phyloP scores from a whole-genome alignment of 2,888 invertebrate genomes.

The Apamea epomidion region DNA sequence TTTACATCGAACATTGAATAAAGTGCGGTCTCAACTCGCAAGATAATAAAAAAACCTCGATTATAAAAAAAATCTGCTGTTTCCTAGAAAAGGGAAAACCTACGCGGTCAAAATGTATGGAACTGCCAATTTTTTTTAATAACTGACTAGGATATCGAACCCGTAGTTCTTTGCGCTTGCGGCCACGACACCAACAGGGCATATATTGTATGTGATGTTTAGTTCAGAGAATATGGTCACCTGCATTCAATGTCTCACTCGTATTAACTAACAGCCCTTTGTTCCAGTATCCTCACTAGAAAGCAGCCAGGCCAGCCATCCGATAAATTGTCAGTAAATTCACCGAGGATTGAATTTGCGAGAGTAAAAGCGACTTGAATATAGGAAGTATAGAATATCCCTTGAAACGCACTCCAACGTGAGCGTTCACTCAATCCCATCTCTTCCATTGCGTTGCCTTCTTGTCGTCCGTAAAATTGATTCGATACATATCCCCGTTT shows the following conservation, averaged over 20 bases:
- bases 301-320: neutral
- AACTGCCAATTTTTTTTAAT: no score
- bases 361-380: neutral
- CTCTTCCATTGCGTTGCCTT: neutral
- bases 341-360: neutral
- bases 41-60: no score
- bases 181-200: no score
- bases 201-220: no score
- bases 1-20: no score
- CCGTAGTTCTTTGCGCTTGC: no score
- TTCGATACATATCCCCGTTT: neutral
- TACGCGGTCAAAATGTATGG: no score
- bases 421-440: neutral
- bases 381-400: neutral
- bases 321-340: neutral
- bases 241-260: neutral
- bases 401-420: neutral
- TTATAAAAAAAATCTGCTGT: no score
- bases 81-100: no score
- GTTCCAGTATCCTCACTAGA: neutral
- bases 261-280: no score
- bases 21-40: no score
- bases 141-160: no score
- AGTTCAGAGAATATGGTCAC: neutral
- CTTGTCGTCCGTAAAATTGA: neutral